Conservation (phyloP, 2,888 invertebrate genomes). For the Drosophila nr. perissopoda region DNA sequence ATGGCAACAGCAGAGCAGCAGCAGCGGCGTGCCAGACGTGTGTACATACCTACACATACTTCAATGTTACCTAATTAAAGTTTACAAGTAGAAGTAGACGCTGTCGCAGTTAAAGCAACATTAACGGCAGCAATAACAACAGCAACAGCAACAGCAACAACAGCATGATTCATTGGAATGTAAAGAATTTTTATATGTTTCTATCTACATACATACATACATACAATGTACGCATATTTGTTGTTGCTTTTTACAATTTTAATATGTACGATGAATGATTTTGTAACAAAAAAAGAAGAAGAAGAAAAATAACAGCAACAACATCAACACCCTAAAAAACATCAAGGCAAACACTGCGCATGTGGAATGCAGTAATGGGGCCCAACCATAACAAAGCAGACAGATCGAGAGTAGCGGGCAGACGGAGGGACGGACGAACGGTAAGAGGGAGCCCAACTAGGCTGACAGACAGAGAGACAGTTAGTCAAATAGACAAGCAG, state of each 20-base stretch:
- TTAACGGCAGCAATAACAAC: constrained; percentile 38
- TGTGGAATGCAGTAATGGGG: constrained; percentile 79
- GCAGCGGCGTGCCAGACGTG: constrained; percentile 51
- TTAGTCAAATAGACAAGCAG: constrained; percentile 15
- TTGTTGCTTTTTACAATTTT: constrained; percentile 67
- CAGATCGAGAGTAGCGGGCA: constrained; percentile 15
- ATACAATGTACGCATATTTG: constrained; percentile 16
- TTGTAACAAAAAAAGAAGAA: constrained; percentile 60
- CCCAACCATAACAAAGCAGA: constrained; percentile 69
- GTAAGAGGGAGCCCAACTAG: constrained; percentile 8
- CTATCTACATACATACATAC: constrained; percentile 54
- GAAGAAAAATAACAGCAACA: constrained; percentile 35
- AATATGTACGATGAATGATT: constrained; percentile 77
- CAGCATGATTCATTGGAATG: constrained; percentile 78
- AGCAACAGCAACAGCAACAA: constrained; percentile 44
- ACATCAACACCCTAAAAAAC: constrained; percentile 73
- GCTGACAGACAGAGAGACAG: constrained; percentile 23
- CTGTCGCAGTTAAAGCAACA: constrained; percentile 64
- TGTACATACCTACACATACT: constrained; percentile 66
- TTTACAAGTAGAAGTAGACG: constrained; percentile 72
- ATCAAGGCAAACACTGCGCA: constrained; percentile 80
- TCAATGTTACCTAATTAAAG: constrained; percentile 79
- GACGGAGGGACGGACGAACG: background rate
- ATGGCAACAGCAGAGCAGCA: background rate
- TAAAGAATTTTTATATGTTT: constrained; percentile 78